Percentiles rank a stretch among this genome's conserved stretches.
These are phyloP conservation scores for Callospermophilus lateralis DNA, from an alignment of 2,113 vertebrate species.

Conservation along the genomic window DNA sequence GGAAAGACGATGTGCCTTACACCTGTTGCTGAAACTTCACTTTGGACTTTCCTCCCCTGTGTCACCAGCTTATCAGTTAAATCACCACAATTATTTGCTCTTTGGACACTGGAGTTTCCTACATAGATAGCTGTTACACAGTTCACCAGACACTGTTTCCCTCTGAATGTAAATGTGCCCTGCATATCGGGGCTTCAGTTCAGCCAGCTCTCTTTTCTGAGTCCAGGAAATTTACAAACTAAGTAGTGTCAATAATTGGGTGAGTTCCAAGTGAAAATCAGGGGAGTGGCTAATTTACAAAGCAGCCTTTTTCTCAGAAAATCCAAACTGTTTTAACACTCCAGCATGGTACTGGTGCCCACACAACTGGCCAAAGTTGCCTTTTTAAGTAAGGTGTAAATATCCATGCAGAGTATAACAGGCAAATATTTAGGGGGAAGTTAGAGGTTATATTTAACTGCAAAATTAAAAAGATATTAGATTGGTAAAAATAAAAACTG, in stretches of 20 bases:
- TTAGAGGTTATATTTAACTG: conserved; percentile 35
- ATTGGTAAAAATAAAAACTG: conserved; percentile 58
- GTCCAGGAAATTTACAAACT: conserved; percentile 64
- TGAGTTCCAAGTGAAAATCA: conserved; percentile 63
- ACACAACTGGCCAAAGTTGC: conserved; percentile 6
- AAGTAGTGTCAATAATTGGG: conserved; percentile 69
- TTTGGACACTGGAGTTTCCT: conserved; percentile 67
- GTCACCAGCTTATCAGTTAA: conserved; percentile 71
- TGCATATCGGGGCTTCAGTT: conserved; percentile 22
- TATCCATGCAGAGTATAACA: background rate
- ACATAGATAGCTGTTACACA: conserved; percentile 39
- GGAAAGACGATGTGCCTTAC: conserved; percentile 54
- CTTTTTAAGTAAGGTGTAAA: conserved; percentile 62
- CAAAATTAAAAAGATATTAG: conserved; percentile 21
- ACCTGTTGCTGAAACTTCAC: conserved; percentile 74
- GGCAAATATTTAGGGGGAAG: conserved; percentile 48
- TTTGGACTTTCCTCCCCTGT: conserved; percentile 70
- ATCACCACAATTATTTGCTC: conserved; percentile 66
- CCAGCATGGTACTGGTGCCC: background rate
- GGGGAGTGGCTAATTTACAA: conserved; percentile 45
- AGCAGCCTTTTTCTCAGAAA: conserved; percentile 60
- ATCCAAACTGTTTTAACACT: conserved; percentile 66
- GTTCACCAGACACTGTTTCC: conserved; percentile 43
- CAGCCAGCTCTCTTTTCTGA: background rate
- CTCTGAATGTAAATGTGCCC: conserved; percentile 65